Percentiles rank a stretch among this genome's conserved stretches.
phyloP scores from a whole-genome alignment of 2,113 vertebrate species.

The Orycteropus afer region DNA sequence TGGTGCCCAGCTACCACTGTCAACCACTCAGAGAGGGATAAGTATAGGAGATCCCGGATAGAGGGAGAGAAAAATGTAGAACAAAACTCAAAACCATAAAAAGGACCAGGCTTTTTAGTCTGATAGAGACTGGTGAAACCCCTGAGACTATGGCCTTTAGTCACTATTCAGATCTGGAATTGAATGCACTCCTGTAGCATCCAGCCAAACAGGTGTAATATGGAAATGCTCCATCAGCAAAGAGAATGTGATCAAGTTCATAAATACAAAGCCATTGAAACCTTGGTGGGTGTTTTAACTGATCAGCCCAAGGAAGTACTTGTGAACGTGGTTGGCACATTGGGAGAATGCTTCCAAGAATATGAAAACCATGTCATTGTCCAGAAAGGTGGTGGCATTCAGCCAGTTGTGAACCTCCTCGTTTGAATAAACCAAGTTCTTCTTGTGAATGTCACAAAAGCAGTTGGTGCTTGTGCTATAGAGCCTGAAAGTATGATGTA shows the following conservation, averaged over 20 bases:
- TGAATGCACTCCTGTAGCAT: too few species aligned
- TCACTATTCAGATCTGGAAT: too few species aligned
- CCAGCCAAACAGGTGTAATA: slow-evolving; percentile 97
- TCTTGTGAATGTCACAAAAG: slow-evolving; percentile 94
- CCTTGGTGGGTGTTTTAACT: slow-evolving; percentile 90
- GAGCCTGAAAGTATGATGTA: slow-evolving; percentile 94
- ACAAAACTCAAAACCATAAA: too few species aligned
- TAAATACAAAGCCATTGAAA: slow-evolving; percentile 89
- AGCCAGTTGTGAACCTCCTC: slow-evolving; percentile 92
- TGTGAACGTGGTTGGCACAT: slow-evolving; percentile 93
- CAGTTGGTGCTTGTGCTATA: slow-evolving; percentile 93
- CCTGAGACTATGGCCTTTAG: too few species aligned
- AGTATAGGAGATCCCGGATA: too few species aligned
- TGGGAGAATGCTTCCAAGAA: slow-evolving; percentile 94
- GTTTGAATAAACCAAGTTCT: slow-evolving; percentile 91
- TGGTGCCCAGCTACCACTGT: too few species aligned
- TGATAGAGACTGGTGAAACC: too few species aligned
- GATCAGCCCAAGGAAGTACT: slow-evolving; percentile 96
- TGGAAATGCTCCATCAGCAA: slow-evolving; percentile 97
- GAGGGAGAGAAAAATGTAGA: too few species aligned
- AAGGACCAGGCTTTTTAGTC: too few species aligned
- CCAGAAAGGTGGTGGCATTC: slow-evolving; percentile 91
- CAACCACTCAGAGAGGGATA: too few species aligned
- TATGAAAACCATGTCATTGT: slow-evolving; percentile 87
- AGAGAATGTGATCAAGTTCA: slow-evolving; percentile 96